A percentile compares a stretch with the other conserved stretches of the same genome.
Evolutionary conservation across 2,797 vertebrate species (phyloP).

Genomic region (Psittacula echo): DNA sequence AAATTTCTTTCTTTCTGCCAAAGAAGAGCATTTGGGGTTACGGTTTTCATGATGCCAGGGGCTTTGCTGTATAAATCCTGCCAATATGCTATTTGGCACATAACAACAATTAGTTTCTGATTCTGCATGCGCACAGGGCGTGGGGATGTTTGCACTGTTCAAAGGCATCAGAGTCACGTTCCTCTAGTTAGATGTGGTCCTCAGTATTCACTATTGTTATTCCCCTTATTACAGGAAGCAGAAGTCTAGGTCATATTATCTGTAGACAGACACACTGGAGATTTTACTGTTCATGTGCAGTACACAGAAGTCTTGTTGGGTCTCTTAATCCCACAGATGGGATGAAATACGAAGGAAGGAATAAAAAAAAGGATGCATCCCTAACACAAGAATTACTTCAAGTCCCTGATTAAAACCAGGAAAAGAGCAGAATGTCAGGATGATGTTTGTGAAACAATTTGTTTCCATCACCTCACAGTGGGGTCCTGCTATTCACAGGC

Average conservation of each 20-base stretch:
- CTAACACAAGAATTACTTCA: not conserved
- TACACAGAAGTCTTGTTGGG: accelerated
- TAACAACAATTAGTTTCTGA: conserved; percentile 48
- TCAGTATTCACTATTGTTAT: not conserved
- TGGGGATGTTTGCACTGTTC: not conserved
- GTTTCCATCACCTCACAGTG: not conserved
- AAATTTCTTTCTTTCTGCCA: conserved; percentile 58
- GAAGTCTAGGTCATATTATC: not conserved
- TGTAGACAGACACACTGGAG: not conserved
- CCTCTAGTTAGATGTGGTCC: not conserved
- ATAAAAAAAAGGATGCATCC: not conserved
- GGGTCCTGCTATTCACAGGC: not conserved
- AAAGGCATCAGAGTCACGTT: conserved; percentile 6
- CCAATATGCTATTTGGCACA: conserved; percentile 56
- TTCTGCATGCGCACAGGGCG: not conserved
- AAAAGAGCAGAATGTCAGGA: not conserved
- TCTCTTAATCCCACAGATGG: not conserved
- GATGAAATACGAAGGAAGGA: not conserved
- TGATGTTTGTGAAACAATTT: not conserved
- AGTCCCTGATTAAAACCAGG: not conserved
- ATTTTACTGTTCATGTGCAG: not conserved
- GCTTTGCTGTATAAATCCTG: conserved; percentile 53
- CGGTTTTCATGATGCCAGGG: conserved; percentile 56
- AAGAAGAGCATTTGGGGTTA: conserved; percentile 58
- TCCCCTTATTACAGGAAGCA: not conserved